These are phyloP conservation scores for Pluvialis apricaria DNA, from an alignment of 2,113 vertebrate genomes.

Conservation along the genomic window DNA sequence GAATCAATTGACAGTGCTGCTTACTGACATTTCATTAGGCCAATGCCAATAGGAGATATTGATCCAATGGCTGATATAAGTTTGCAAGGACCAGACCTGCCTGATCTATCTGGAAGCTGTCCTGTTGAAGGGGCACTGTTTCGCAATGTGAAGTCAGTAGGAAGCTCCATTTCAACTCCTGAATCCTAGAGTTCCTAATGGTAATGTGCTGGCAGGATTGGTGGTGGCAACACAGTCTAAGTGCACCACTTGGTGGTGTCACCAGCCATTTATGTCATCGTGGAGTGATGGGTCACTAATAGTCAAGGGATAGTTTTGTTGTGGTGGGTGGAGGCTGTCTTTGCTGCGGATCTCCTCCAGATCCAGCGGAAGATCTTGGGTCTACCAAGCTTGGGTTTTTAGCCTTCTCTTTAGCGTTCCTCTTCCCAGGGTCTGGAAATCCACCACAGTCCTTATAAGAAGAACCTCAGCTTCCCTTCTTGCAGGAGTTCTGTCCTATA, in stretches of 20 bases:
- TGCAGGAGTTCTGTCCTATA: not conserved
- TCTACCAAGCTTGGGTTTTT: not conserved
- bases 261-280: not conserved
- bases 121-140: not conserved
- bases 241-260: not conserved
- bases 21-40: not conserved
- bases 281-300: not conserved
- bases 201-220: not conserved
- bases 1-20: not conserved
- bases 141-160: not conserved
- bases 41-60: not conserved
- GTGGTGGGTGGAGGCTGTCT: not conserved
- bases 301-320: not conserved
- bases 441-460: not conserved
- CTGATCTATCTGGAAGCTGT: not conserved
- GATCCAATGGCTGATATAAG: not conserved
- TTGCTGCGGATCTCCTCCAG: not conserved
- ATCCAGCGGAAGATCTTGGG: not conserved
- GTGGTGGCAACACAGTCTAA: fast-evolving
- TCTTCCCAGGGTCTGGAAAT: not conserved
- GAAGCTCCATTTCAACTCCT: not conserved
- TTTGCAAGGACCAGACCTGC: not conserved
- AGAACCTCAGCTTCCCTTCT: not conserved
- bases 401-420: not conserved
- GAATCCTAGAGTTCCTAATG: not conserved